Evolutionary conservation across 2,797 vertebrate species (phyloP).

Genomic region (Chiroxiphia lanceolata): DNA sequence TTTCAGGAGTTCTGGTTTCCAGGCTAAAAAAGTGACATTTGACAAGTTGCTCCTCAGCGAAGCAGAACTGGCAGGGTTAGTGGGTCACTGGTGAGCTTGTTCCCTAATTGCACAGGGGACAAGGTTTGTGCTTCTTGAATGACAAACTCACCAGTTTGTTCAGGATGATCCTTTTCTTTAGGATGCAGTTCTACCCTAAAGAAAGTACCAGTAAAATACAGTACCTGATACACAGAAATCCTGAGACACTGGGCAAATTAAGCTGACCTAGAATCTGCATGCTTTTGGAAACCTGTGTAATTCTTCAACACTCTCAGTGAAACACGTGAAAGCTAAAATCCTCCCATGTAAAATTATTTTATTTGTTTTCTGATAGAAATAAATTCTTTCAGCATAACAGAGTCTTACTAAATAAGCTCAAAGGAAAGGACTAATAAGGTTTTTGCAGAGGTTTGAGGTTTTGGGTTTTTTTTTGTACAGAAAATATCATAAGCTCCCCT

Average conservation of each 20-base stretch:
- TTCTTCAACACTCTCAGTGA: neutral
- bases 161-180: neutral
- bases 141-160: neutral
- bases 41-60: slow-evolving; percentile 21
- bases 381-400: neutral
- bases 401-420: neutral
- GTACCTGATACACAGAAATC: neutral
- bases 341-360: neutral
- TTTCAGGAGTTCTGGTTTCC: slow-evolving; percentile 13
- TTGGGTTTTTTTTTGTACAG: neutral
- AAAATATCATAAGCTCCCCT: neutral
- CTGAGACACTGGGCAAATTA: neutral
- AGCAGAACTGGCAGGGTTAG: slow-evolving; percentile 19
- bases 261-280: neutral
- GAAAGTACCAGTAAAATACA: neutral
- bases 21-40: slow-evolving; percentile 27
- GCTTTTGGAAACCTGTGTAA: neutral
- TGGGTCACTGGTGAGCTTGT: neutral
- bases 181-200: neutral
- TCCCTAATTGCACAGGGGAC: slow-evolving; percentile 43
- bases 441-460: neutral
- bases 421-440: neutral
- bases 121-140: neutral
- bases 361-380: neutral
- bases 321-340: neutral